Base-by-base conservation (phyloP, 2,888 invertebrate genomes). In the Gnatocerus cornutus region DNA sequence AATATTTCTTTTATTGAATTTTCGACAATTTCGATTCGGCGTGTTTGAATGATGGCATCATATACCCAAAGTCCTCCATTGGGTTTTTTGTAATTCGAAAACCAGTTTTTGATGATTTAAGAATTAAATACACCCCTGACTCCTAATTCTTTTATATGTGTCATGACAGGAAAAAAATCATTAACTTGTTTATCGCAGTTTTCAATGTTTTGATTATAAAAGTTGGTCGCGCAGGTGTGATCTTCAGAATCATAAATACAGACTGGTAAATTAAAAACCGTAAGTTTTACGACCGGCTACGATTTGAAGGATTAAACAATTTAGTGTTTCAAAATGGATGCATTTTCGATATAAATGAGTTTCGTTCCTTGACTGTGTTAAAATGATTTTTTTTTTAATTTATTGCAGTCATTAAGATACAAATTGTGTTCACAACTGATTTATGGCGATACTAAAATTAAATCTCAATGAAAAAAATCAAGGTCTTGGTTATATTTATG, bases 401-500 rank as follows among this genome's bases (percentile, higher is more conserved):
- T 46, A 16, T 46, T 21, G 21, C 9, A n/a, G n/a, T 3, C 27
- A 9, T 33, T 33, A 33, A 33, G 33, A 33, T 33, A 21, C n/a
- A 37, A 37, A n/a, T 12, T 41, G 41, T 12, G 41, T 41, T 41
- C n/a, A 41, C 5, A 41, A 3, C n/a, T 41, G 41, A 41, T 41
- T 12, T 41, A 41, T 41, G n/a, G 12, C n/a, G 12, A 41, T 12
- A 41, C 12, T 13, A 41, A 41, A 41, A 41, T 41, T 41, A 41
- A 41, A 41, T 10, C 1, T 12, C 7, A 52, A 10, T 8, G 29
- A 33, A 30, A 55, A 9, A 37, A 14, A 30, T 55, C 55, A 55
- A 55, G 55, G 55, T 39, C 55, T 37, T 5, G 21, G 9, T 10
- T 30, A 52, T 52, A 52, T 52, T 13, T 52, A 52, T 52, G 12